Evolutionary conservation across 1,140 invertebrate genomes (phyloP).

Genomic region (Plectrocnemia conspersa): DNA sequence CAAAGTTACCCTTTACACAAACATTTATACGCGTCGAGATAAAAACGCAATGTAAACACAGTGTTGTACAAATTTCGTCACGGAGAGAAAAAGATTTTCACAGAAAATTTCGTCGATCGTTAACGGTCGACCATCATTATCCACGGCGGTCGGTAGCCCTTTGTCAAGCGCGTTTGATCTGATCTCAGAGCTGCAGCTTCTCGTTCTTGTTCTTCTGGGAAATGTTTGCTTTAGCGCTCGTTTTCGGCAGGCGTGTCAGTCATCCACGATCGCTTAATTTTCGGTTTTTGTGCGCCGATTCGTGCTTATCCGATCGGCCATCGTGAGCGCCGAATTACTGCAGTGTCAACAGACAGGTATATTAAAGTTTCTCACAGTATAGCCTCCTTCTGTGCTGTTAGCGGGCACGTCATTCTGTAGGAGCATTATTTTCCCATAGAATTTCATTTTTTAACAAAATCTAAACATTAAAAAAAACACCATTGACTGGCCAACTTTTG

Average conservation of each 20-base stretch:
- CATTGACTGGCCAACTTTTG: no score
- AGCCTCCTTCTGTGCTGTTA: no score
- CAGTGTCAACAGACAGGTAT: not conserved
- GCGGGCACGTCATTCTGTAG: no score
- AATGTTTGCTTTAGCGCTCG: slow-evolving; percentile 12
- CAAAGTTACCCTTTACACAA: no score
- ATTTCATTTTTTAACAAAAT: no score
- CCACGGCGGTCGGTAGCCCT: slow-evolving; percentile 3
- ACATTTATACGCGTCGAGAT: no score
- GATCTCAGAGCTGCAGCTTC: not conserved
- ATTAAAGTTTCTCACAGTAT: not conserved
- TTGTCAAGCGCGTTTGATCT: not conserved
- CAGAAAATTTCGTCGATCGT: no score
- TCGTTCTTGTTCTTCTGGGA: not conserved
- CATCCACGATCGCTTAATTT: slow-evolving; percentile 1
- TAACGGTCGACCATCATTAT: not conserved
- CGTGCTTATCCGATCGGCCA: slow-evolving; percentile 18
- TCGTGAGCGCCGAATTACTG: slow-evolving; percentile 17
- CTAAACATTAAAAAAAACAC: no score
- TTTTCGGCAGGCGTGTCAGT: not conserved
- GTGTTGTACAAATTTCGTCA: no score
- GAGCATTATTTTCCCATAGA: no score
- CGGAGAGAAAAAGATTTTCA: no score
- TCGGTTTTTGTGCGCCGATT: slow-evolving; percentile 6
- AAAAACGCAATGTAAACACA: no score